A percentile compares a stretch with the other conserved stretches of the same genome.
Conservation (phyloP, 2,888 invertebrate species). For the Platerodrilus igneus region DNA sequence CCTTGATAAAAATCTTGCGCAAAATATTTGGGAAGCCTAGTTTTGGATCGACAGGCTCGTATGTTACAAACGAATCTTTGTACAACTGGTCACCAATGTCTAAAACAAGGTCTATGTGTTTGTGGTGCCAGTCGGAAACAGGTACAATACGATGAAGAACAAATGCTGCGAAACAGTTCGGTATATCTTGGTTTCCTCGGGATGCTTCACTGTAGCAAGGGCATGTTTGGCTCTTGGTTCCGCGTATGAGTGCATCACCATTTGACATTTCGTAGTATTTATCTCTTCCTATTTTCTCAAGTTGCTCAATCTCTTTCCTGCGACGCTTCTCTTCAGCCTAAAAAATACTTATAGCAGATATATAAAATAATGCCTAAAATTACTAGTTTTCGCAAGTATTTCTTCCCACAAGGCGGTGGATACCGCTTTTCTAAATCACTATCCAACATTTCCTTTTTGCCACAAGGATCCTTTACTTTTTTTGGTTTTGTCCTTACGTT, state of each 20-base stretch:
- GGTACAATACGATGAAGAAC: constrained; percentile 54
- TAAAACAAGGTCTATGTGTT: constrained; percentile 54
- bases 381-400: constrained; percentile 32
- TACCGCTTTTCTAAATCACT: constrained; percentile 2
- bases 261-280: constrained; percentile 33
- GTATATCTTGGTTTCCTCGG: constrained; percentile 47
- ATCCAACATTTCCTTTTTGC: neutral
- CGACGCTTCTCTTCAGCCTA: constrained; percentile 35
- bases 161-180: constrained; percentile 53
- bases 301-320: constrained; percentile 38
- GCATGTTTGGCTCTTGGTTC: constrained; percentile 42
- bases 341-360: neutral
- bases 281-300: constrained; percentile 43
- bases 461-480: constrained; percentile 20
- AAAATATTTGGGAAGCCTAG: constrained; percentile 43
- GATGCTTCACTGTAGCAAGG: constrained; percentile 47
- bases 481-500: constrained; percentile 28
- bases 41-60: constrained; percentile 47
- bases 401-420: constrained; percentile 31
- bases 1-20: constrained; percentile 55
- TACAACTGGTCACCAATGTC: constrained; percentile 57
- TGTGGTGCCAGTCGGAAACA: constrained; percentile 53
- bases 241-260: constrained; percentile 48
- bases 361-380: neutral
- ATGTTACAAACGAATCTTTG: constrained; percentile 57